Evolutionary conservation across 2,888 invertebrate species (phyloP).

Genomic region (Lycaena phlaeas): DNA sequence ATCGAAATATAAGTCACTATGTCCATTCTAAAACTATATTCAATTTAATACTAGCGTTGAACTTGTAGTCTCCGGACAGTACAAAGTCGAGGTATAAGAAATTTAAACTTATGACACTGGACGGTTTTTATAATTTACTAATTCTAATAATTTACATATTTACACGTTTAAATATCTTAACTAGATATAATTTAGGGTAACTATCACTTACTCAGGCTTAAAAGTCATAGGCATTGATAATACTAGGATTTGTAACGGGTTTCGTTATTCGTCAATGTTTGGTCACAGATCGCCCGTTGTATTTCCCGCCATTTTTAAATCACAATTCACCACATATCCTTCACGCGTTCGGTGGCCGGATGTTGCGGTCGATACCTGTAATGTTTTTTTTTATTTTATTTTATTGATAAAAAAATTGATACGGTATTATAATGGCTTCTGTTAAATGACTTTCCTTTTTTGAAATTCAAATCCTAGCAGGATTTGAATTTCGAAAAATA

Average conservation of each 20-base stretch:
- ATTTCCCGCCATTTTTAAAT: constrained; percentile 20
- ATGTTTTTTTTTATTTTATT: no score
- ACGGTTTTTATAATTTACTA: constrained; percentile 30
- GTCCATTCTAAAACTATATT: no score
- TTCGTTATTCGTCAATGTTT: constrained; percentile 8
- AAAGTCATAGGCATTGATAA: constrained; percentile 15
- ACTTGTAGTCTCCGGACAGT: no score
- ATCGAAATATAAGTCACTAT: no score
- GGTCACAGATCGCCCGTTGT: constrained; percentile 5
- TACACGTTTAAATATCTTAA: constrained; percentile 31
- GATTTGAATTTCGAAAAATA: no score
- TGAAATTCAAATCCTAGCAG: no score
- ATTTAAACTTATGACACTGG: constrained; percentile 55
- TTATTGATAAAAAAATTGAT: no score
- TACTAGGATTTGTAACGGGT: constrained; percentile 13
- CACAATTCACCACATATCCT: constrained; percentile 74
- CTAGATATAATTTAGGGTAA: constrained; percentile 11
- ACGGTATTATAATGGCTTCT: no score
- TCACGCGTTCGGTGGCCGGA: constrained; percentile 63
- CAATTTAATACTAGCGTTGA: no score
- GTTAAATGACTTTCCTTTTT: no score
- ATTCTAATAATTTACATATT: constrained; percentile 49
- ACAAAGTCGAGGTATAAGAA: constrained; percentile 16
- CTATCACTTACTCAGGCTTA: constrained; percentile 13
- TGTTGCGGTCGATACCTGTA: constrained; percentile 62